These are phyloP conservation scores for Columba livia DNA, from an alignment of 2,113 vertebrate species.

Conservation along the genomic window DNA sequence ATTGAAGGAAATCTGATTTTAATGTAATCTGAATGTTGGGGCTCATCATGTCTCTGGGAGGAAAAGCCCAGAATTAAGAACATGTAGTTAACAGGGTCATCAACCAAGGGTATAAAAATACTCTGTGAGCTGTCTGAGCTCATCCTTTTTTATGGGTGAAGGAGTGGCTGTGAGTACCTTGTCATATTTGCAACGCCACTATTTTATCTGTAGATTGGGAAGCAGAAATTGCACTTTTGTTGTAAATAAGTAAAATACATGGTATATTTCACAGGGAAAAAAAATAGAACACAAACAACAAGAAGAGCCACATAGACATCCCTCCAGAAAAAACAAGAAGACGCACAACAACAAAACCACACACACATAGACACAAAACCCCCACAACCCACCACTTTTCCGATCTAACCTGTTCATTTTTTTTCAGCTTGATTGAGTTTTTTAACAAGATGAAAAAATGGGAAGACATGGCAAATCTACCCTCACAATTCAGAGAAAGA, in stretches of 20 bases:
- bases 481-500: constrained; percentile 86
- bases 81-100: background rate
- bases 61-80: background rate
- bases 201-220: background rate
- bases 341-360: background rate
- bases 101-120: background rate
- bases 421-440: constrained; percentile 90
- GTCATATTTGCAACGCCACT: background rate
- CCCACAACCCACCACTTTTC: background rate
- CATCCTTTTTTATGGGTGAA: background rate
- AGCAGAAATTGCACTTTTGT: background rate
- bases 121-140: background rate
- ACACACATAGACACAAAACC: too few species aligned
- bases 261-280: background rate
- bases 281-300: background rate
- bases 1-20: background rate
- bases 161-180: background rate
- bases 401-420: background rate
- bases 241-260: background rate
- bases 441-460: constrained; percentile 98
- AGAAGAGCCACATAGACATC: too few species aligned
- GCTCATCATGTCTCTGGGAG: background rate
- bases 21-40: background rate
- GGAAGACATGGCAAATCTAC: constrained; percentile 92
- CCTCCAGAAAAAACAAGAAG: background rate